Evolutionary conservation across 2,888 invertebrate genomes (phyloP).

Genomic region (Drosophila infuscata): DNA sequence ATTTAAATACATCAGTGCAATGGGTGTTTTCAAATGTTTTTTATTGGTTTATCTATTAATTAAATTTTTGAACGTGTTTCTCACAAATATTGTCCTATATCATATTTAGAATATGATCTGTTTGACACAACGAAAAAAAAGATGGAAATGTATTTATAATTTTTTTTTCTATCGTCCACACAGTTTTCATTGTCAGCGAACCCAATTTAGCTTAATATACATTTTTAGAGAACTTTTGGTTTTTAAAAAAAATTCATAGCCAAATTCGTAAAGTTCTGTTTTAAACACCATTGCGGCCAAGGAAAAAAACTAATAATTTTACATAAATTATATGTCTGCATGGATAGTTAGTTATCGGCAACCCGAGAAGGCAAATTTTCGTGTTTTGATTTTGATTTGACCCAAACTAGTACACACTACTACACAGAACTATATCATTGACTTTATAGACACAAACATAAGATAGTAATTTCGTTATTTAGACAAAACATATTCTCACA

Average conservation of each 20-base stretch:
- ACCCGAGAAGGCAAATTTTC: too few relatives aligned
- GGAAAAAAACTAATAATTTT: neutral
- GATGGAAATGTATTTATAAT: too few relatives aligned
- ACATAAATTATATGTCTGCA: neutral
- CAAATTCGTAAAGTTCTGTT: too few relatives aligned
- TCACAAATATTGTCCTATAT: too few relatives aligned
- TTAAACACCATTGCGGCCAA: too few relatives aligned
- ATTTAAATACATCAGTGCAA: slow-evolving; percentile 12
- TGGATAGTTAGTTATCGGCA: neutral
- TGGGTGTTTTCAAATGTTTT: neutral
- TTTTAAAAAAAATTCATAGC: too few relatives aligned
- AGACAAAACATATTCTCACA: slow-evolving; percentile 25
- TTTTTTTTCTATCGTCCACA: too few relatives aligned
- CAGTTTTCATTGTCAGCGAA: neutral
- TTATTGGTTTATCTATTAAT: neutral
- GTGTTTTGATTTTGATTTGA: neutral
- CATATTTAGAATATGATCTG: neutral
- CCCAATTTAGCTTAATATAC: neutral
- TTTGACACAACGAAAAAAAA: too few relatives aligned
- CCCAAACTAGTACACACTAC: neutral
- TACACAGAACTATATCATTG: slow-evolving; percentile 19
- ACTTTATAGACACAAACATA: slow-evolving; percentile 17
- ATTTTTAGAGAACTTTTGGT: too few relatives aligned
- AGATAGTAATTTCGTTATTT: neutral
- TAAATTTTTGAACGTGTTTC: neutral